Conservation (phyloP, 2,797 vertebrate genomes). For the Emys orbicularis region DNA sequence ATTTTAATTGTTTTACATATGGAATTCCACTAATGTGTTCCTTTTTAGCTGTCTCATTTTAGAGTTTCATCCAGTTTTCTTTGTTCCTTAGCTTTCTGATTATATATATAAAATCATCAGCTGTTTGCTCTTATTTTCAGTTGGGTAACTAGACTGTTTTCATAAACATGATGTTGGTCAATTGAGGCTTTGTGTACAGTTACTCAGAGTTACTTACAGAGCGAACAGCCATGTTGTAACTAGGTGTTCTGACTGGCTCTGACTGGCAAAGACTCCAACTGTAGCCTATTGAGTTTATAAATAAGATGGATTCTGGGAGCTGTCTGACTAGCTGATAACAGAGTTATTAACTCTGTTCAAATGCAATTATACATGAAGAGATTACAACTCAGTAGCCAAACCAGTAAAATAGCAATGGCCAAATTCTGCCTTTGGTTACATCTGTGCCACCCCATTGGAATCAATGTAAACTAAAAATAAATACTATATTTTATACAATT, state of each 20-base stretch:
- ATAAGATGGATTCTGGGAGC: background rate
- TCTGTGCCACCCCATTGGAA: background rate
- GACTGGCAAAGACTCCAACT: background rate
- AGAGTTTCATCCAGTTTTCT: background rate
- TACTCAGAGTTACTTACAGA: background rate
- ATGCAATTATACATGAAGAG: background rate
- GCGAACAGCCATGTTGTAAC: background rate
- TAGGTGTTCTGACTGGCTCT: background rate
- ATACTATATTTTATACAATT: background rate
- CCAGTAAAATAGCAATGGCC: background rate
- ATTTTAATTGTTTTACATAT: background rate
- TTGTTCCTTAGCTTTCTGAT: background rate
- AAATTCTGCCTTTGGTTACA: background rate
- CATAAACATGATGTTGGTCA: accelerated
- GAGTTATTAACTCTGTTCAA: background rate
- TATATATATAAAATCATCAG: background rate
- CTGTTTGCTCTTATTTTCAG: background rate
- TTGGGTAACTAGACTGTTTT: background rate
- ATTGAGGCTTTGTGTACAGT: background rate
- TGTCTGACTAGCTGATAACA: background rate
- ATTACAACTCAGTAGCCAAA: background rate
- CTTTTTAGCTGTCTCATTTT: accelerated
- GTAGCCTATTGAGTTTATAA: background rate
- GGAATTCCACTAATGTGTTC: background rate
- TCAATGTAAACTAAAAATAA: background rate